These are phyloP conservation scores for Lithobates pipiens DNA, from an alignment of 2,797 vertebrate genomes.

Conservation along the genomic window DNA sequence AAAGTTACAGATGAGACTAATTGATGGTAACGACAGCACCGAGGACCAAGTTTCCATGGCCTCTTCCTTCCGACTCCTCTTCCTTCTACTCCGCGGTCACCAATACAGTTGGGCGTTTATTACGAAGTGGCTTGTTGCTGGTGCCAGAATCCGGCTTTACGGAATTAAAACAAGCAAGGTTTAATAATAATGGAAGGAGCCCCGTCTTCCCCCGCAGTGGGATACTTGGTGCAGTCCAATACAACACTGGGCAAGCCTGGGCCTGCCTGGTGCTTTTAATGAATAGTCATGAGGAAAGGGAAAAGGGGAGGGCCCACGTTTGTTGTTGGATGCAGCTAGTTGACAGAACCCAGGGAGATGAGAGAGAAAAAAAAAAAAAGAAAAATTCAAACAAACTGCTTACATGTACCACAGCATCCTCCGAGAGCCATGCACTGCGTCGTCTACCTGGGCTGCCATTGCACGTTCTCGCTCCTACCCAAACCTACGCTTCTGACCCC, in stretches of 20 bases:
- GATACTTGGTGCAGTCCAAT: constrained; percentile 81
- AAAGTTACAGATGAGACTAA: constrained; percentile 32
- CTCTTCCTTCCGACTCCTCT: not conserved
- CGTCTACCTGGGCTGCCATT: constrained; percentile 15
- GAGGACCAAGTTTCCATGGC: not conserved
- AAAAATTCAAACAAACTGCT: constrained; percentile 68
- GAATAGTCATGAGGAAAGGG: constrained; percentile 89
- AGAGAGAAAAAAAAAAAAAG: constrained; percentile 70
- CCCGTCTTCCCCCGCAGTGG: constrained; percentile 62
- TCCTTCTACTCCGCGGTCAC: not conserved
- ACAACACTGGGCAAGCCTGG: constrained; percentile 86
- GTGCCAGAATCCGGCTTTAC: constrained; percentile 2
- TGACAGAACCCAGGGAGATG: constrained; percentile 84
- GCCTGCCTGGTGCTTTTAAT: constrained; percentile 85
- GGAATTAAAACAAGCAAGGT: not conserved
- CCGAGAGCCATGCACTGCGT: constrained; percentile 23
- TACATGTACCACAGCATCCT: constrained; percentile 66
- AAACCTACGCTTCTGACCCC: constrained; percentile 62
- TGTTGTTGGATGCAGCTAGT: constrained; percentile 91
- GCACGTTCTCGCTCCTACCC: constrained; percentile 12
- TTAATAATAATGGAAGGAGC: constrained; percentile 54
- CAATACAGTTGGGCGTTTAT: not conserved
- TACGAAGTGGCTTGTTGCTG: rapidly evolving
- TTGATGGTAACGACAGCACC: constrained; percentile 26
- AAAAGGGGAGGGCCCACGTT: constrained; percentile 81